Conservation (phyloP, 1,140 invertebrate genomes). For the Hylaeus volcanicus region DNA sequence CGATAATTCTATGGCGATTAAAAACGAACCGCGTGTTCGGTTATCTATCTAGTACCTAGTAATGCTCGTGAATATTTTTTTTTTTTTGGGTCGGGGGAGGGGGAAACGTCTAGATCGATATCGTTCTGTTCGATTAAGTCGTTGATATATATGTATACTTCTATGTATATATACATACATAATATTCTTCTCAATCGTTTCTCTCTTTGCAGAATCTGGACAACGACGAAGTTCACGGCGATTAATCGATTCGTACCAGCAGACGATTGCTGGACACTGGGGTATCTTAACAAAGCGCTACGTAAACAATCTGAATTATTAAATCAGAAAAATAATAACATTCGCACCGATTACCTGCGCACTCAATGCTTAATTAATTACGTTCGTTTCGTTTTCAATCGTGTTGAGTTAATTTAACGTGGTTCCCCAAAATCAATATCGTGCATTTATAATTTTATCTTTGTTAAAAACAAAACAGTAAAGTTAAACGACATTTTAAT, state of each 20-base stretch:
- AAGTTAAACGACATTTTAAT: too few relatives aligned
- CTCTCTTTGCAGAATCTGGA: neutral
- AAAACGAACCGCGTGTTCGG: slow-evolving; percentile 43
- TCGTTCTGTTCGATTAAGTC: slow-evolving; percentile 9
- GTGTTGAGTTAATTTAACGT: too few relatives aligned
- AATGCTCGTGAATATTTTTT: slow-evolving; percentile 37
- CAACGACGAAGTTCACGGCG: neutral
- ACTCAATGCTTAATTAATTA: too few relatives aligned
- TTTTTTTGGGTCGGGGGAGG: too few relatives aligned
- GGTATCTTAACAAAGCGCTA: neutral
- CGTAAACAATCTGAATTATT: too few relatives aligned
- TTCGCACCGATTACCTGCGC: too few relatives aligned
- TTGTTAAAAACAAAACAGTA: too few relatives aligned
- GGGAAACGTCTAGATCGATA: slow-evolving; percentile 7
- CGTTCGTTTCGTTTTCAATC: too few relatives aligned
- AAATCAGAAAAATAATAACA: neutral
- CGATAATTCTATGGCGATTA: slow-evolving; percentile 24
- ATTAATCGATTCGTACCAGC: neutral
- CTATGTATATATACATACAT: neutral
- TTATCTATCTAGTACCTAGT: slow-evolving; percentile 36
- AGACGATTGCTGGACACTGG: neutral
- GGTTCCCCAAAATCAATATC: too few relatives aligned
- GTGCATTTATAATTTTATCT: too few relatives aligned
- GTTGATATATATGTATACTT: neutral
- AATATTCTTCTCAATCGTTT: neutral